Base-by-base conservation (phyloP, 1,140 invertebrate genomes). In the Drosophila bocqueti region DNA sequence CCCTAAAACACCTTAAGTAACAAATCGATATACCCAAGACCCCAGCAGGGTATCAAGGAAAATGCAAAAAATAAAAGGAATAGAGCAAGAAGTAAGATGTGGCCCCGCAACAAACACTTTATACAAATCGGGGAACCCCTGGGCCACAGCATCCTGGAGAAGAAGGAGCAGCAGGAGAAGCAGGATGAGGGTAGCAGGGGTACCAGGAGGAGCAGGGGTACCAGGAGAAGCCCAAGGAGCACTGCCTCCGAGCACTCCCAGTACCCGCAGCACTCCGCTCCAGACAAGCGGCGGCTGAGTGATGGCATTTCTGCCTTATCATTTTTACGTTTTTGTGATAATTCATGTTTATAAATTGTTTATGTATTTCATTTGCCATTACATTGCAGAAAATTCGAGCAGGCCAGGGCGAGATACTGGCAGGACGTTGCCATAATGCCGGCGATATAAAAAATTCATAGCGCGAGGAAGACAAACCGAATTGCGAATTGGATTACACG, bases 301-400 rank as follows among this genome's bases (percentile, higher is more conserved):
- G 43, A 58, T 68, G 71, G 71, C 68, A 80, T 78, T 83, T 81
- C 65, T 74, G 69, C 68, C 76, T 81, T 81, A 89, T 89, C 81
- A 89, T 89, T 81, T 81, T 72, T 81, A 81, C 77, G 68, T 87
- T 87, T 85, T 81, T 87, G 67, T 86, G 62, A 83, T 86, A 87
- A 87, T 83, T 86, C 83, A 89, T 71, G 62, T 83, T 87, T 83
- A 89, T 89, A 87, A 87, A 89, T 87, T 87, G 84, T 87, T 87
- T 77, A 89, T 87, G 73, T 72, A 55, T 87, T 83, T 77, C 84
- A 83, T 87, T 89, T 87, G 66, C 80, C 84, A 58, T 83, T 89
- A 89, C 84, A 71, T 31, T 52, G 84, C 84, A 89, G 31, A 87
- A 83, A 76, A 50, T 46, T 40, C 46, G 1, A 13, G 26, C 18